phyloP scores from a whole-genome alignment of 2,113 vertebrate genomes.

The Spilogale gracilis region DNA sequence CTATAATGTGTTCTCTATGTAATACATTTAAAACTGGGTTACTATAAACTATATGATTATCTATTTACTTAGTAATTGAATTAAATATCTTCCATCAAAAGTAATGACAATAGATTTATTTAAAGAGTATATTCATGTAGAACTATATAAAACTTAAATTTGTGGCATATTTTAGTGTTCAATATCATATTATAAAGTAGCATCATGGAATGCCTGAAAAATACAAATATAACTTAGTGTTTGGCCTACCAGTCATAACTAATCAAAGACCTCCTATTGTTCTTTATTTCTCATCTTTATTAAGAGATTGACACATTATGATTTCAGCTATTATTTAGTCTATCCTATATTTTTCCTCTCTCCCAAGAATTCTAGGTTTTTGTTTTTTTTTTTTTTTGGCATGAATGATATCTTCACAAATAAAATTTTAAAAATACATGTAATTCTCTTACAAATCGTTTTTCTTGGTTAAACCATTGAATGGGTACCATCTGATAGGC shows the following conservation, averaged over 20 bases:
- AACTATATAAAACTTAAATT: constrained; percentile 3
- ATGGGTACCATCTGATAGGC: not conserved
- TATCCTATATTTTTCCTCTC: not conserved
- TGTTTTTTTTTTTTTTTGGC: not conserved
- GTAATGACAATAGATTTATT: constrained; percentile 40
- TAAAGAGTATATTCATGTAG: not conserved
- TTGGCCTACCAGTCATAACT: constrained; percentile 15
- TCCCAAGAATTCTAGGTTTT: constrained; percentile 10
- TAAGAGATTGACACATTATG: not conserved
- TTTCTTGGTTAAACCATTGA: not conserved
- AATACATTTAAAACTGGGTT: not conserved
- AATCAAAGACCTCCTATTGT: not conserved
- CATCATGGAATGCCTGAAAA: not conserved
- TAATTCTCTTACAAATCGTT: not conserved
- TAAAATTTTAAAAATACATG: constrained; percentile 9
- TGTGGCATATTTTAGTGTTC: not conserved
- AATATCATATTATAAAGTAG: constrained; percentile 21
- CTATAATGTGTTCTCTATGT: not conserved
- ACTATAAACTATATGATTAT: constrained; percentile 45
- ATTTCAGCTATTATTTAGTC: not conserved
- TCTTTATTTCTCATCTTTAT: constrained; percentile 39
- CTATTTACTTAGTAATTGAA: constrained; percentile 47
- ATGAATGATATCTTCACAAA: constrained; percentile 50
- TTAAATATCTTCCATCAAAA: constrained; percentile 60
- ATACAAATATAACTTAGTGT: constrained; percentile 10